Evolutionary conservation across 2,797 vertebrate genomes (phyloP).

Genomic region (Schizopygopsis malacanthus): DNA sequence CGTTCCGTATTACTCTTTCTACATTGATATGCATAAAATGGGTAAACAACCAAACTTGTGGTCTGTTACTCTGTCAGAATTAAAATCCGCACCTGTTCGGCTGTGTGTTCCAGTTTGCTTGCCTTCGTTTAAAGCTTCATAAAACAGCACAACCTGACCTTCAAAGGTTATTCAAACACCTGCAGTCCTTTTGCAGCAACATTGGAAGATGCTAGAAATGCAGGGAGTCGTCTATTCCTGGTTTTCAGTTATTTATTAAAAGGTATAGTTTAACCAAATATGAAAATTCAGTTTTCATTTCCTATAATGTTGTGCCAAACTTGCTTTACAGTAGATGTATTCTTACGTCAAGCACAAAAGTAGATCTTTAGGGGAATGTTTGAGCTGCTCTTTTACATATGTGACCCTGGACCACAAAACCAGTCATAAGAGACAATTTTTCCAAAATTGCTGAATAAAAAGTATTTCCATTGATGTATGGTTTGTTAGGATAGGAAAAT

Average conservation of each 20-base stretch:
- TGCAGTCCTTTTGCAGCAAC: slow-evolving; percentile 6
- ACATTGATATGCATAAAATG: background rate
- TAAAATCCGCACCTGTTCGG: slow-evolving; percentile 33
- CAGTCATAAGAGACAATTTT: too few relatives aligned
- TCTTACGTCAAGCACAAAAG: background rate
- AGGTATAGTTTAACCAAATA: background rate
- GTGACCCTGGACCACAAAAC: too few relatives aligned
- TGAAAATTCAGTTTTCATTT: background rate
- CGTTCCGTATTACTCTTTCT: slow-evolving; percentile 17
- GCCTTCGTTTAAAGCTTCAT: background rate
- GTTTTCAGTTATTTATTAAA: background rate
- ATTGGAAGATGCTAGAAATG: background rate
- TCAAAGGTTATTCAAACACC: slow-evolving; percentile 44
- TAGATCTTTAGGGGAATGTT: background rate
- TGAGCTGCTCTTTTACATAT: background rate
- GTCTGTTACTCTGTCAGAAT: background rate
- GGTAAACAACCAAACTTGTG: slow-evolving; percentile 27
- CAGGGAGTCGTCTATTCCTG: background rate
- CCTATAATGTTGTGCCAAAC: background rate
- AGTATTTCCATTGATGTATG: too few relatives aligned
- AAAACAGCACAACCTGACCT: slow-evolving; percentile 29
- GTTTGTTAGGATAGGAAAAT: too few relatives aligned
- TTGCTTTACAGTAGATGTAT: background rate
- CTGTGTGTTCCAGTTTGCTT: slow-evolving; percentile 11
- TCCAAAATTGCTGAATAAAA: too few relatives aligned